Evolutionary conservation across 2,888 invertebrate genomes (phyloP).

Genomic region (Cryptus armator): DNA sequence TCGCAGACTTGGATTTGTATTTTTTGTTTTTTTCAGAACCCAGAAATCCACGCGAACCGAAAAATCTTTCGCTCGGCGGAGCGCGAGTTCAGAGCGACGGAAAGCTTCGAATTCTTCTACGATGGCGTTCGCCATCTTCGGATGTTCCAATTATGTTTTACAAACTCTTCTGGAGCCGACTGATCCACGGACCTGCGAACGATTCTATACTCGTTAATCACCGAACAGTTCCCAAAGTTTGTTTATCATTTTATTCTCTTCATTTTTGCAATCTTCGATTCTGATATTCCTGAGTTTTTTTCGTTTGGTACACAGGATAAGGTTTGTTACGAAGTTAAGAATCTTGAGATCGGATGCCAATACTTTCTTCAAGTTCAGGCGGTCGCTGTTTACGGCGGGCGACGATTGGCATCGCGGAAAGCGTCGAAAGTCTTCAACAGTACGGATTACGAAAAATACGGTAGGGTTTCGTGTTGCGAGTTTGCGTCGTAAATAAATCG

Average conservation of each 20-base stretch:
- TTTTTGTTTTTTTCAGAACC: conserved; percentile 84
- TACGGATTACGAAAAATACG: conserved; percentile 86
- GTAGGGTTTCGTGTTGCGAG: conserved; percentile 67
- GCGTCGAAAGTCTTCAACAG: conserved; percentile 91
- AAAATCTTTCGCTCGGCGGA: conserved; percentile 86
- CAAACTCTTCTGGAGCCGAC: conserved; percentile 91
- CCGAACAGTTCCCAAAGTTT: conserved; percentile 88
- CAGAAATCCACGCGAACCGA: conserved; percentile 88
- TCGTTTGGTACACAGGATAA: conserved; percentile 86
- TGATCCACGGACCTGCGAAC: conserved; percentile 88
- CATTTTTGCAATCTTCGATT: neutral
- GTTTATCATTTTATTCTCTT: conserved; percentile 26
- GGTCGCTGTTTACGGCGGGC: conserved; percentile 89
- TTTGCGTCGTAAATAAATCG: neutral
- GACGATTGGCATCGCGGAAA: conserved; percentile 90
- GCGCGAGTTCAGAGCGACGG: conserved; percentile 78
- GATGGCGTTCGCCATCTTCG: conserved; percentile 90
- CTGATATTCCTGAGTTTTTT: neutral
- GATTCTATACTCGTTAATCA: conserved; percentile 89
- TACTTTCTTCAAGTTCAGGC: conserved; percentile 94
- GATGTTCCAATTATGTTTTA: conserved; percentile 91
- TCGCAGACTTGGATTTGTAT: too few relatives aligned
- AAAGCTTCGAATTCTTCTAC: conserved; percentile 87
- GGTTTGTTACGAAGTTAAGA: conserved; percentile 88
- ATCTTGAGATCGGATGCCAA: conserved; percentile 89